Conservation (phyloP, 2,797 vertebrate species). For the Chanos chanos region DNA sequence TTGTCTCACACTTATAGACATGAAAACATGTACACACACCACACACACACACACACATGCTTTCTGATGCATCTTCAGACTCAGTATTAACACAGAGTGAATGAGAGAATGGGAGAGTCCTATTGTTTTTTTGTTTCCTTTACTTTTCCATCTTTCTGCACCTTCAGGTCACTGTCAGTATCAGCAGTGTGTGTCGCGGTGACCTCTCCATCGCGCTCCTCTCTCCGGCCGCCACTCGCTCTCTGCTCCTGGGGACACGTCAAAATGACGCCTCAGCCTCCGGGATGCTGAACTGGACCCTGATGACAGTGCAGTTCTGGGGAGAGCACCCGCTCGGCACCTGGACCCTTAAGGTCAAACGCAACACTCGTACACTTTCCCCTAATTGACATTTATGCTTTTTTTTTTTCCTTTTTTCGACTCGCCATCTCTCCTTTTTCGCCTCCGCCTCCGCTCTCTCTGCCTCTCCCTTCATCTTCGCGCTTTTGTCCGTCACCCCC, state of each 20-base stretch:
- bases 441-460: neutral
- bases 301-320: constrained; percentile 57
- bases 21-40: too few relatives aligned
- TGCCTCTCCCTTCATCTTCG: too few relatives aligned
- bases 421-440: neutral
- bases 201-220: constrained; percentile 59
- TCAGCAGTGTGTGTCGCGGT: constrained; percentile 57
- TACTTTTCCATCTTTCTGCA: constrained; percentile 45
- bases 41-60: neutral
- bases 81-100: neutral
- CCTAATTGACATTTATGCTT: neutral
- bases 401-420: neutral
- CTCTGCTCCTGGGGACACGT: constrained; percentile 54
- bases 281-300: constrained; percentile 51
- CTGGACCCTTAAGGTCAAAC: constrained; percentile 49
- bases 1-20: too few relatives aligned
- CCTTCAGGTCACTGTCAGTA: constrained; percentile 58
- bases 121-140: constrained; percentile 53
- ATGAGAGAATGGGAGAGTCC: neutral
- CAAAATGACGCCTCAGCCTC: constrained; percentile 51
- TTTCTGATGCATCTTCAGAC: neutral
- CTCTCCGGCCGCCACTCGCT: constrained; percentile 57
- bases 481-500: too few relatives aligned
- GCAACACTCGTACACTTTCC: neutral
- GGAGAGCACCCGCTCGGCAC: constrained; percentile 45